Percentiles rank a stretch among this genome's conserved stretches.
Evolutionary conservation across 2,113 vertebrate genomes (phyloP).

Genomic region (Mesembrinibis cayennensis): DNA sequence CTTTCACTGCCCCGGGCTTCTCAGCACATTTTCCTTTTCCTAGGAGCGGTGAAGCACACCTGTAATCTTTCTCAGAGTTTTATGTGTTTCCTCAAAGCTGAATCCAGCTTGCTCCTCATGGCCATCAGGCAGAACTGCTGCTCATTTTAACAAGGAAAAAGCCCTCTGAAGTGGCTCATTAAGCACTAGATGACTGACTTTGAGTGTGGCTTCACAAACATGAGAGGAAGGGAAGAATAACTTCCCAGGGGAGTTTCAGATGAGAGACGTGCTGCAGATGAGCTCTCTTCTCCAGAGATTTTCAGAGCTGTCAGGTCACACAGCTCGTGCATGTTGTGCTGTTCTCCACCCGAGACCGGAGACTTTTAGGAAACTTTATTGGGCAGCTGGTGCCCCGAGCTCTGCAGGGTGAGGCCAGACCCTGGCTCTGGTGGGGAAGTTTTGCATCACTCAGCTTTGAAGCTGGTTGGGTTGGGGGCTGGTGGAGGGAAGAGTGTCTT

Average conservation of each 20-base stretch:
- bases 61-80: background rate
- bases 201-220: background rate
- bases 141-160: background rate
- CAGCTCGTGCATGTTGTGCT: rapidly evolving
- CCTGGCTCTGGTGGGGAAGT: background rate
- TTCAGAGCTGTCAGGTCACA: background rate
- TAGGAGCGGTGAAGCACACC: background rate
- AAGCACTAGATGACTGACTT: background rate
- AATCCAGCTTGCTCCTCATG: background rate
- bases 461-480: background rate
- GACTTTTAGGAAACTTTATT: background rate
- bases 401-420: background rate
- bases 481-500: background rate
- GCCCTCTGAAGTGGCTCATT: background rate
- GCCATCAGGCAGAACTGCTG: background rate
- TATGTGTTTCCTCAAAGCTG: background rate
- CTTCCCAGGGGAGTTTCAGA: background rate
- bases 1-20: background rate
- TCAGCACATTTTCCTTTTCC: background rate
- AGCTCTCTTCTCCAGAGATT: background rate
- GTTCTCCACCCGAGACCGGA: background rate
- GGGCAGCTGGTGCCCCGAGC: background rate
- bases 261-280: background rate
- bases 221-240: background rate
- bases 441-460: background rate